Evolutionary conservation across 2,888 invertebrate genomes (phyloP).

Genomic region (Ochlodes sylvanus): DNA sequence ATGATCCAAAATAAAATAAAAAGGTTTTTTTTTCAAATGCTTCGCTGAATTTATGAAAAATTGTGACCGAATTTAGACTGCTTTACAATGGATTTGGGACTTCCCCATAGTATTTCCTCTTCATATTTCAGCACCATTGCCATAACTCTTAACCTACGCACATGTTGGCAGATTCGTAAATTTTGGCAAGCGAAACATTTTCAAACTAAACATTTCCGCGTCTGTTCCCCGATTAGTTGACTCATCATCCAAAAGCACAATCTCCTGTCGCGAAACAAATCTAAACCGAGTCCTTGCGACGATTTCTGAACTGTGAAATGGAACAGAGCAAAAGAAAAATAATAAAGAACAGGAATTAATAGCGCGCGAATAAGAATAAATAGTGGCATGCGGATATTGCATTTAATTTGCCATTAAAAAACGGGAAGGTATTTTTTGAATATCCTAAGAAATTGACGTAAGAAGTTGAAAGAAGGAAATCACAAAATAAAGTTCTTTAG

Average conservation of each 20-base stretch:
- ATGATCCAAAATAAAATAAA: too few relatives aligned
- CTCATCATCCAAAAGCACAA: neutral
- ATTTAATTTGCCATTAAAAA: neutral
- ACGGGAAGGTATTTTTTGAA: neutral
- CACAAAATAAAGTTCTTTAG: too few relatives aligned
- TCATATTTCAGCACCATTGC: neutral
- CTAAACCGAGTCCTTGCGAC: neutral
- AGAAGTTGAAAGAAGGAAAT: neutral
- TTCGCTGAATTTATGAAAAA: too few relatives aligned
- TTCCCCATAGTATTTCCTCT: neutral
- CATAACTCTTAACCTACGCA: neutral
- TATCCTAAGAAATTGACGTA: neutral
- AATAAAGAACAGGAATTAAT: neutral
- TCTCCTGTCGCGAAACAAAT: neutral
- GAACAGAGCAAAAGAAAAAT: neutral
- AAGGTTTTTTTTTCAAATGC: too few relatives aligned
- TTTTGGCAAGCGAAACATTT: neutral
- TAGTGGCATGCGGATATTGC: neutral
- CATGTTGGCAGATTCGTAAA: neutral
- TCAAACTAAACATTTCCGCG: neutral
- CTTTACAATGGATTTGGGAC: neutral
- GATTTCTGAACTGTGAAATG: constrained; percentile 9
- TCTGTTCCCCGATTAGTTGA: neutral
- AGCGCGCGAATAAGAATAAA: neutral
- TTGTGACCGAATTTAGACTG: too few relatives aligned